Percentiles rank a stretch among this genome's conserved stretches.
Conservation (phyloP, 30 jellyfish, hydroid and myxozoan species). For the Phacellophora camtschatica region DNA sequence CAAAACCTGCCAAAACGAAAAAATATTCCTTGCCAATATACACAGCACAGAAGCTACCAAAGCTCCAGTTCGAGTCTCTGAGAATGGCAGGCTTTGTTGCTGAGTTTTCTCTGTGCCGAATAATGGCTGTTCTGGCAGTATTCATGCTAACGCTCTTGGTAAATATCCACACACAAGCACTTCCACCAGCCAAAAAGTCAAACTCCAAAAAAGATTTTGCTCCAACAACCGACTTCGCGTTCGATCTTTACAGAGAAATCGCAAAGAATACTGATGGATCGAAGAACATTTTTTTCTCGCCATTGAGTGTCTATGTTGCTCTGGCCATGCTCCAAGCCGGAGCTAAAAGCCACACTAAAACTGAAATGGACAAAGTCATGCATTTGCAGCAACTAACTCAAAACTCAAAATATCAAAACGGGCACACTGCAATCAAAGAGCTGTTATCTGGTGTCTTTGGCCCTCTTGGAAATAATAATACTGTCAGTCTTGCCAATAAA, state of each 20-base stretch:
- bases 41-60: no score
- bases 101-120: no score
- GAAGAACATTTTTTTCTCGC: conserved; percentile 60
- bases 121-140: no score
- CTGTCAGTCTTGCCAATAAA: conserved; percentile 62
- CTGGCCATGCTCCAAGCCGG: conserved; percentile 71
- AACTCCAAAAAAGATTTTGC: background rate
- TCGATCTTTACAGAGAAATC: conserved; percentile 38
- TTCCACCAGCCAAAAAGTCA: no score
- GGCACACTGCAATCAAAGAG: conserved; percentile 19
- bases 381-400: conserved; percentile 31
- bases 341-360: conserved; percentile 36
- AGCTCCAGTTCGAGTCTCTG: no score
- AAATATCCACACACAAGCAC: no score
- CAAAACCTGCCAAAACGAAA: no score
- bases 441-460: conserved; percentile 19
- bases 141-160: no score
- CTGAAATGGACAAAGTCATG: conserved; percentile 45
- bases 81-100: no score
- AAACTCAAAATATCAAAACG: background rate
- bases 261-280: conserved; percentile 25
- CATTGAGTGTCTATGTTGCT: conserved; percentile 62
- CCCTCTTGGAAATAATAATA: conserved; percentile 14
- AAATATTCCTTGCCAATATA: no score
- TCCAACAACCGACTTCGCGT: conserved; percentile 62